phyloP scores from a whole-genome alignment of 2,888 invertebrate species.

The Sinodicranocentrus sp. region DNA sequence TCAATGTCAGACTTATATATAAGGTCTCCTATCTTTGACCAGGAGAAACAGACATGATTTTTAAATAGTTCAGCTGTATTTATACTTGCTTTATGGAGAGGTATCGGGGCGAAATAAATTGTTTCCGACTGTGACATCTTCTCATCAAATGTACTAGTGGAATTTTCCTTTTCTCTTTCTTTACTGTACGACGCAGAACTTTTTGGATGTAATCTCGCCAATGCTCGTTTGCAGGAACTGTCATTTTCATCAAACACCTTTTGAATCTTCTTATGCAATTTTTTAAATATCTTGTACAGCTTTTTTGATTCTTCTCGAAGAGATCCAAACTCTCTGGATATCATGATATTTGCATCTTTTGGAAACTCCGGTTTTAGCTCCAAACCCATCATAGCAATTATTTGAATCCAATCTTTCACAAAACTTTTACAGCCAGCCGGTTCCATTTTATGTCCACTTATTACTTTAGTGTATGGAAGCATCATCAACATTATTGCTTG shows the following conservation, averaged over 20 bases:
- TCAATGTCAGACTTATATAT: slow-evolving; percentile 56
- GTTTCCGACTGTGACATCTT: neutral
- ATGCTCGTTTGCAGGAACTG: slow-evolving; percentile 19
- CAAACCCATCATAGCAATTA: slow-evolving; percentile 44
- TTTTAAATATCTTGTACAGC: slow-evolving; percentile 36
- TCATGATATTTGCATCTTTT: slow-evolving; percentile 41
- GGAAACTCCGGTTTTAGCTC: slow-evolving; percentile 28
- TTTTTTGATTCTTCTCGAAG: slow-evolving; percentile 30
- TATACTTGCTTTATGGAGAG: slow-evolving; percentile 36
- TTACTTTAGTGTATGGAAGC: slow-evolving; percentile 68
- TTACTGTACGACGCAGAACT: neutral
- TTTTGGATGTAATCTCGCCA: slow-evolving; percentile 53
- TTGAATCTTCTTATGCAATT: slow-evolving; percentile 32
- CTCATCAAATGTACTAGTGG: neutral
- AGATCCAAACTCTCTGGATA: slow-evolving; percentile 43
- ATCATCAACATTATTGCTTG: slow-evolving; percentile 53
- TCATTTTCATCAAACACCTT: slow-evolving; percentile 50
- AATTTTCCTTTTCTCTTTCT: neutral
- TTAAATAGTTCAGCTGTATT: slow-evolving; percentile 41
- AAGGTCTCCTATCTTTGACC: slow-evolving; percentile 52
- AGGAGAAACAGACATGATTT: slow-evolving; percentile 60
- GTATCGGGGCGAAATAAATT: slow-evolving; percentile 21
- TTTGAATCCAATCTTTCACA: slow-evolving; percentile 62
- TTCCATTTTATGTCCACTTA: slow-evolving; percentile 48
- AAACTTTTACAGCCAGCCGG: slow-evolving; percentile 39